Base-by-base conservation (phyloP, 2,888 invertebrate genomes). In the Lycaena phlaeas region DNA sequence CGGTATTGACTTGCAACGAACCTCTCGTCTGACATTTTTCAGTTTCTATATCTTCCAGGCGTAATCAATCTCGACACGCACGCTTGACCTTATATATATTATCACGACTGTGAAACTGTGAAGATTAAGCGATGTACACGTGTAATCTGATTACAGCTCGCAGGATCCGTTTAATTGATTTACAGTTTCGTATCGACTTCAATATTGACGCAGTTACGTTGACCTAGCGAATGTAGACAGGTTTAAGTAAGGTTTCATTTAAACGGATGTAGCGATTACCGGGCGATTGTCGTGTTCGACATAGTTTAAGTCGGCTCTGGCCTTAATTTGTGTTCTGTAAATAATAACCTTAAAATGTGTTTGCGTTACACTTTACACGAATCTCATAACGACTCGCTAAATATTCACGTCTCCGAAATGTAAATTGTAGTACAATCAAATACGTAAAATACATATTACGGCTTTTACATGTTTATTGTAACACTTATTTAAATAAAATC, bases 211-310 rank as follows among this genome's bases (percentile, higher is more conserved):
- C 62, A 52, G n/a, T n/a, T n/a, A n/a, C 67, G 57, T 59, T 65
- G 71, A 72, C 77, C 72, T 70, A 67, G 61, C 56, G 50, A 45
- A 48, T 50, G 61, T 62, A 61, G 62, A 63, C 64, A 59, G 58
- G 64, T 50, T 47, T 51, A 49, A 43, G 42, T 57, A 71, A 38
- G 81, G 76, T 68, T 78, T 81, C 79, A 61, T 67, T 66, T 79
- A 78, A 79, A 73, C 62, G 75, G 75, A 77, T 73, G 57, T 57
- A 61, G 61, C 61, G 68, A 71, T 72, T 67, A 67, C 57, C 56
- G 50, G 46, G 59, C 63, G 59, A 65, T 73, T 63, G 52, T 48
- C 48, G 57, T 61, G 59, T 62, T 59, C 56, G 50, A 61, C 62
- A 58, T 51, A 53, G 38, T 37, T 43, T 46, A 44, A 48, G 50